A percentile compares a stretch with the other conserved stretches of the same genome.
Conservation (phyloP, 2,113 vertebrate genomes). For the Okapia johnstoni region DNA sequence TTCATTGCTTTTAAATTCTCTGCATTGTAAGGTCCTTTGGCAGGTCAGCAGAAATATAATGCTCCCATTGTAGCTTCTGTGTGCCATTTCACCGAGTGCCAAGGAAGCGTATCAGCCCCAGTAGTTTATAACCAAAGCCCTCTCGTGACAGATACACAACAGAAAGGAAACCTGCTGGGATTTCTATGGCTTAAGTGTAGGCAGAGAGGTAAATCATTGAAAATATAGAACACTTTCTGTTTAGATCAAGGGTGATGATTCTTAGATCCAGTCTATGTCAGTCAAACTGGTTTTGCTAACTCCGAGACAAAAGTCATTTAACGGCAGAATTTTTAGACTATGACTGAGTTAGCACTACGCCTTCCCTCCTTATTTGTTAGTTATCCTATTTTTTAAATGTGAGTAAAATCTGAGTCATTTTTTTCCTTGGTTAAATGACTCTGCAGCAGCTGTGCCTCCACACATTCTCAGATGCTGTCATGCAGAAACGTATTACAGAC, state of each 20-base stretch:
- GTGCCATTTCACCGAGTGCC: conserved; percentile 62
- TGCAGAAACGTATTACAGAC: conserved; percentile 29
- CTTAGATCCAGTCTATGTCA: conserved; percentile 70
- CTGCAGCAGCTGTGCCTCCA: conserved; percentile 8
- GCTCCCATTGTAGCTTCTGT: conserved; percentile 63
- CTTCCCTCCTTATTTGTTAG: conserved; percentile 57
- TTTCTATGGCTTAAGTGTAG: conserved; percentile 65
- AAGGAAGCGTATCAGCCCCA: conserved; percentile 57
- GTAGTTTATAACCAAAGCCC: conserved; percentile 60
- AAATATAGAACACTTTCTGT: conserved; percentile 63
- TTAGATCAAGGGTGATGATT: conserved; percentile 68
- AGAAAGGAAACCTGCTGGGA: conserved; percentile 58
- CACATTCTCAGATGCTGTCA: conserved; percentile 17
- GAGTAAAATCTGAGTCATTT: conserved; percentile 52
- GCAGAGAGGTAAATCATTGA: conserved; percentile 65
- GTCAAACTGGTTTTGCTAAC: conserved; percentile 72
- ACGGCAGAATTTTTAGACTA: conserved; percentile 66
- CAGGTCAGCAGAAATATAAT: conserved; percentile 66
- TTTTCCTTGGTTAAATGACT: conserved; percentile 37
- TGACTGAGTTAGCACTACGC: conserved; percentile 64
- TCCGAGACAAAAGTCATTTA: conserved; percentile 69
- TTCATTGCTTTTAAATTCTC: conserved; percentile 67
- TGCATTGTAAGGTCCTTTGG: conserved; percentile 52
- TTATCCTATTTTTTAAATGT: conserved; percentile 51
- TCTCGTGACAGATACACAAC: conserved; percentile 41